Evolutionary conservation across 2,113 vertebrate genomes (phyloP).

Genomic region (Neolamprologus sp.): DNA sequence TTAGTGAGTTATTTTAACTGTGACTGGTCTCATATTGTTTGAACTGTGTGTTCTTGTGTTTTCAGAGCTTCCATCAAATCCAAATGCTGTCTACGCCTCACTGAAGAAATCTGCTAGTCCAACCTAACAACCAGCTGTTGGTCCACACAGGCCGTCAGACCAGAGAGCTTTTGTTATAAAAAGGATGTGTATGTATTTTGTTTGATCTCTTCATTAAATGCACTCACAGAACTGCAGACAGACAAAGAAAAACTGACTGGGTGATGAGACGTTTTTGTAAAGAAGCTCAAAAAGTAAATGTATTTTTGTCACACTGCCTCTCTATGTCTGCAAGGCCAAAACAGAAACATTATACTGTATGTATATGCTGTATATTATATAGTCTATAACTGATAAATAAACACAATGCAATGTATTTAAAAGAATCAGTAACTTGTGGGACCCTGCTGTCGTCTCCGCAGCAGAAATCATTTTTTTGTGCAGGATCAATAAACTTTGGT

Average conservation of each 20-base stretch:
- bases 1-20: accelerated
- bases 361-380: accelerated
- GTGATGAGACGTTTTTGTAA: neutral
- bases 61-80: neutral
- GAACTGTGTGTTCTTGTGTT: neutral
- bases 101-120: neutral
- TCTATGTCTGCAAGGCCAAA: accelerated
- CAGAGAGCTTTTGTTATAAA: accelerated
- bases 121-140: accelerated
- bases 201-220: neutral
- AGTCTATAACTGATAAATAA: accelerated
- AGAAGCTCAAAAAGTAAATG: accelerated
- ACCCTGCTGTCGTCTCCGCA: neutral
- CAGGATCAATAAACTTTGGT: neutral
- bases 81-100: neutral
- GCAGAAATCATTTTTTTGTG: neutral
- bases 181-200: accelerated
- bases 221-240: accelerated
- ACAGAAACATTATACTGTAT: neutral
- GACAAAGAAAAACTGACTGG: neutral
- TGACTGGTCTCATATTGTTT: neutral
- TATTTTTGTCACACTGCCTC: neutral
- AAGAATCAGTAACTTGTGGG: too few species aligned
- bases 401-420: accelerated
- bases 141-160: accelerated